Conservation (phyloP, 2,113 vertebrate species). For the Lasiurus borealis region DNA sequence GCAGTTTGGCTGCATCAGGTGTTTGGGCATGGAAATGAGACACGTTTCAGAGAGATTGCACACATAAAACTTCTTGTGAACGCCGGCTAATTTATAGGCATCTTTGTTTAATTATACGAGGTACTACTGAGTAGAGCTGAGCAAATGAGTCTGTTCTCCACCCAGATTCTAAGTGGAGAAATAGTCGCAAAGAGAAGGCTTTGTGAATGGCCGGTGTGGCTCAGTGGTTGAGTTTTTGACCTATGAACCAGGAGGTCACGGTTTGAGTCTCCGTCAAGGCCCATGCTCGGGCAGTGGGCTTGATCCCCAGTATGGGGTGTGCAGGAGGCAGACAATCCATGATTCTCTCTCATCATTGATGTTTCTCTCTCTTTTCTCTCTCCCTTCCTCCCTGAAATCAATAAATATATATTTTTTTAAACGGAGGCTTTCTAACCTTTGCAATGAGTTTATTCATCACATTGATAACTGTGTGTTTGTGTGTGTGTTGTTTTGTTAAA, state of each 20-base stretch:
- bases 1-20: constrained; percentile 82
- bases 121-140: not conserved
- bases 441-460: not conserved
- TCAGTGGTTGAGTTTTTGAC: too few relatives aligned
- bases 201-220: too few relatives aligned
- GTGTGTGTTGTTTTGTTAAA: not conserved
- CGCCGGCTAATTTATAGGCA: not conserved
- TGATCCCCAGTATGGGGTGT: too few relatives aligned
- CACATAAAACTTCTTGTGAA: not conserved
- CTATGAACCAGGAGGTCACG: too few relatives aligned
- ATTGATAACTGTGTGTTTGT: not conserved
- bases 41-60: constrained; percentile 78
- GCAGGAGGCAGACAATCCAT: too few relatives aligned
- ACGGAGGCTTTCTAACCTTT: not conserved
- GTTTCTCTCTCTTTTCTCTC: too few relatives aligned
- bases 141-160: not conserved
- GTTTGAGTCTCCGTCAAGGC: too few relatives aligned
- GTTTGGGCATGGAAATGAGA: constrained; percentile 83
- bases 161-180: not conserved
- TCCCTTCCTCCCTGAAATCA: too few relatives aligned
- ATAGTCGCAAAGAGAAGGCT: not conserved
- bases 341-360: too few relatives aligned
- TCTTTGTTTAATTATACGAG: constrained; percentile 25
- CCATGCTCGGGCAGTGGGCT: too few relatives aligned
- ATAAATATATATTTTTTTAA: too few relatives aligned